Evolutionary conservation across 2,113 vertebrate genomes (phyloP).

Genomic region (Brachionichthys hirsutus): DNA sequence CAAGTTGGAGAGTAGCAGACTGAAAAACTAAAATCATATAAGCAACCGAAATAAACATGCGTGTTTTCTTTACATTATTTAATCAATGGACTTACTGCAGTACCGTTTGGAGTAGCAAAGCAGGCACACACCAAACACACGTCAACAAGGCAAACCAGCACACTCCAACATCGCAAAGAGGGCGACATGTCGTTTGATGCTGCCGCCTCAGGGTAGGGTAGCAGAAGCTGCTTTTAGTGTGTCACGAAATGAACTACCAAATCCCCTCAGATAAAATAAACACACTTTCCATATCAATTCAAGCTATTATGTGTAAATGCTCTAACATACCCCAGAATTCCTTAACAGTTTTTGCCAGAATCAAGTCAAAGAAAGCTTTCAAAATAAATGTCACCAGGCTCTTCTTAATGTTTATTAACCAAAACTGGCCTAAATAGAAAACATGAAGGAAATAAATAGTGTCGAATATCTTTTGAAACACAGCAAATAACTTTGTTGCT

Average conservation of each 20-base stretch:
- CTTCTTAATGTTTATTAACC: neutral
- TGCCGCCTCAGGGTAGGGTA: conserved; percentile 42
- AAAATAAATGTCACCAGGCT: too few relatives aligned
- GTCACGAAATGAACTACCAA: too few relatives aligned
- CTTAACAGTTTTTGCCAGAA: too few relatives aligned
- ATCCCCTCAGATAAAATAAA: too few relatives aligned
- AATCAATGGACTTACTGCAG: conserved; percentile 22
- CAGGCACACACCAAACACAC: conserved; percentile 56
- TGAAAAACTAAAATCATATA: neutral
- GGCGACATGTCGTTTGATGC: conserved; percentile 60
- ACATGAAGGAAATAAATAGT: too few relatives aligned
- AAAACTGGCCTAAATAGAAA: neutral
- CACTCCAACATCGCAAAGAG: conserved; percentile 42
- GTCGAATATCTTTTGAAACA: too few relatives aligned
- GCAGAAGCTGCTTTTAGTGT: conserved; percentile 42
- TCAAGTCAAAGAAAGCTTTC: too few relatives aligned
- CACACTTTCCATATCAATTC: too few relatives aligned
- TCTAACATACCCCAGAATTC: too few relatives aligned
- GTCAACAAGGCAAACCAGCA: conserved; percentile 49
- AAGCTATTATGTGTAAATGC: too few relatives aligned
- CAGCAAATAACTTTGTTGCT: too few relatives aligned
- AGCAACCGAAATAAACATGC: conserved; percentile 2
- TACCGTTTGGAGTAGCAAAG: conserved; percentile 6
- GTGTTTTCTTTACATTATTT: conserved; percentile 17
- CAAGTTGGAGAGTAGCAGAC: neutral